Percentiles rank a stretch among this genome's conserved stretches.
phyloP scores from a whole-genome alignment of 2,797 vertebrate species.

The Poeciliopsis infans region DNA sequence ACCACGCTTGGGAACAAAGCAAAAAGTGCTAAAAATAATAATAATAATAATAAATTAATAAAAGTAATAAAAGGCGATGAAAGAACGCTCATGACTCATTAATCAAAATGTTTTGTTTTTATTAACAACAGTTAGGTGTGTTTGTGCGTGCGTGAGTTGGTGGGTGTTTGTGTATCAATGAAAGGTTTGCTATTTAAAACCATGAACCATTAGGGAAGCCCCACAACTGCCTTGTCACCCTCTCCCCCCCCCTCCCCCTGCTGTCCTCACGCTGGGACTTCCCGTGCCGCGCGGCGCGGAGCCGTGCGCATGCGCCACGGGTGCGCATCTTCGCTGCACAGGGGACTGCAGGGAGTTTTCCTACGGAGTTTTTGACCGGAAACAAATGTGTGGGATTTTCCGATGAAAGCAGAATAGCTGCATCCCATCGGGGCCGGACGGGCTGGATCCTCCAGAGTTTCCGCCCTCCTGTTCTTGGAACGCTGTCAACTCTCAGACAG shows the following conservation, averaged over 20 bases:
- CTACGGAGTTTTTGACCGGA: conserved; percentile 64
- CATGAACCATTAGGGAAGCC: conserved; percentile 31
- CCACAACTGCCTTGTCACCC: conserved; percentile 1
- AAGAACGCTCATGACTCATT: background rate
- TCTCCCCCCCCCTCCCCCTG: background rate
- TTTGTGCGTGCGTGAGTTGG: background rate
- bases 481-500: background rate
- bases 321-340: background rate
- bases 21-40: background rate
- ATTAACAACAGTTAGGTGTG: background rate
- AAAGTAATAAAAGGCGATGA: background rate
- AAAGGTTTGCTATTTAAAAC: background rate
- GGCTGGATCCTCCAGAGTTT: conserved; percentile 36
- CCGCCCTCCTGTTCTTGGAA: background rate
- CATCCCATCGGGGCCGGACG: background rate
- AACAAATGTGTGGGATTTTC: conserved; percentile 65
- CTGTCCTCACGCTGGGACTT: conserved; percentile 44
- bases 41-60: background rate
- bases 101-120: background rate
- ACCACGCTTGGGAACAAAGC: background rate
- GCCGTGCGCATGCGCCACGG: background rate
- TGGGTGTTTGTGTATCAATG: background rate
- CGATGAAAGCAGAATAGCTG: background rate
- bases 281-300: conserved; percentile 5
- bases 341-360: conserved; percentile 69